Evolutionary conservation across 2,888 invertebrate species (phyloP).

Genomic region (Synanthedon tipuliformis): DNA sequence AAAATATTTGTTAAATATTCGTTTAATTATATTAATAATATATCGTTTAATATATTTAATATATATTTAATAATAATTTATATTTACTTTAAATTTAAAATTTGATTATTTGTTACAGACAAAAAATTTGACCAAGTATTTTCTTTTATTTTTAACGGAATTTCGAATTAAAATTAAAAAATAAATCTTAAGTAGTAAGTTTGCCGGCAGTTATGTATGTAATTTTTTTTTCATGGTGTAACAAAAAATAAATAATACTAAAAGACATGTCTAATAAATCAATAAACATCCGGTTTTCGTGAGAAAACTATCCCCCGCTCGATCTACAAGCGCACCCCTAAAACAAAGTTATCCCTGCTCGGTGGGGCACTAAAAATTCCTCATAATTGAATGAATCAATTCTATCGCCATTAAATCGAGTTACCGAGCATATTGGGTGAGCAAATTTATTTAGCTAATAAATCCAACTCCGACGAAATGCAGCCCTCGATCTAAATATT

Average conservation of each 20-base stretch:
- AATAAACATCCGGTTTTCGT: slow-evolving; percentile 45
- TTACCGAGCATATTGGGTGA: slow-evolving; percentile 69
- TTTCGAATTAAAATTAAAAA: no score
- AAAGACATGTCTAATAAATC: slow-evolving; percentile 25
- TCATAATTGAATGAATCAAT: slow-evolving; percentile 71
- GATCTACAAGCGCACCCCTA: slow-evolving; percentile 28
- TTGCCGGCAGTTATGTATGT: no score
- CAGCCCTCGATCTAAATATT: slow-evolving; percentile 24
- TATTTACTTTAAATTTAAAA: no score
- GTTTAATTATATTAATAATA: no score
- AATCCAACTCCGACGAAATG: slow-evolving; percentile 39
- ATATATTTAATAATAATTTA: no score
- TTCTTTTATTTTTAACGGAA: no score
- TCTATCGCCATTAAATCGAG: slow-evolving; percentile 70
- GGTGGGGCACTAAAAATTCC: slow-evolving; percentile 67
- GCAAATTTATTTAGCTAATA: slow-evolving; percentile 71
- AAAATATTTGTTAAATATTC: no score
- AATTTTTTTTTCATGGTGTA: no score
- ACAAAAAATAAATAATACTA: neutral
- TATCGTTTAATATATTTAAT: no score
- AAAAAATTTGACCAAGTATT: no score
- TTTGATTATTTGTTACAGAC: no score
- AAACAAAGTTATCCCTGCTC: slow-evolving; percentile 63
- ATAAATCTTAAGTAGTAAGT: no score
- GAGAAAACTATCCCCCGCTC: slow-evolving; percentile 52